Evolutionary conservation across 2,113 vertebrate species (phyloP).

Genomic region (Prolemur simus): DNA sequence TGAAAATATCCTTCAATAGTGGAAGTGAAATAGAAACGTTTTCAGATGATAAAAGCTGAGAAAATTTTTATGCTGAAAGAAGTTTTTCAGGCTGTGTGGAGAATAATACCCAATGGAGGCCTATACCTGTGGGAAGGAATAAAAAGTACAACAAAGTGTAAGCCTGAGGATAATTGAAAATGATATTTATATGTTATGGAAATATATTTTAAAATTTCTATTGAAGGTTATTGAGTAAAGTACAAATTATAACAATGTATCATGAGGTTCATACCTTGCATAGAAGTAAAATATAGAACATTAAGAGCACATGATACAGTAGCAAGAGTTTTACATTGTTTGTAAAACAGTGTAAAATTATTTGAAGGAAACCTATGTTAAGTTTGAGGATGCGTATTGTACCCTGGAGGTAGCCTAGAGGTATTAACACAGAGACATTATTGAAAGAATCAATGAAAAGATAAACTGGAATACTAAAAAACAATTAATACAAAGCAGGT

Average conservation of each 20-base stretch:
- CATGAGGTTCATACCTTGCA: neutral
- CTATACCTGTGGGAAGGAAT: neutral
- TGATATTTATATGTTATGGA: constrained; percentile 19
- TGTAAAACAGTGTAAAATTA: neutral
- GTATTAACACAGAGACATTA: neutral
- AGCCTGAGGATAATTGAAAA: neutral
- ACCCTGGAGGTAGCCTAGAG: neutral
- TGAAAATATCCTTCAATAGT: neutral
- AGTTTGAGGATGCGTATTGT: neutral
- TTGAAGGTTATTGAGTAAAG: neutral
- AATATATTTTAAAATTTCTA: neutral
- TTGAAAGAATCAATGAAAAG: neutral
- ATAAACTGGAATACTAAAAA: neutral
- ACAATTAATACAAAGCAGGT: neutral
- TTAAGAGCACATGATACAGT: neutral
- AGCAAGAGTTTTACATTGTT: neutral
- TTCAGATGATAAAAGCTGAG: neutral
- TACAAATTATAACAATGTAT: neutral
- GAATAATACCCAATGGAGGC: neutral
- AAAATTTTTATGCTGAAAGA: neutral
- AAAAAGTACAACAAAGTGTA: neutral
- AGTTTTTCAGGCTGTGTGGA: neutral
- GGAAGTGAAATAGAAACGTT: neutral
- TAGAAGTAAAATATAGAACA: neutral
- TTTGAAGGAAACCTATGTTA: neutral